phyloP scores from a whole-genome alignment of 2,113 vertebrate genomes.

The Atrichornis clamosus region DNA sequence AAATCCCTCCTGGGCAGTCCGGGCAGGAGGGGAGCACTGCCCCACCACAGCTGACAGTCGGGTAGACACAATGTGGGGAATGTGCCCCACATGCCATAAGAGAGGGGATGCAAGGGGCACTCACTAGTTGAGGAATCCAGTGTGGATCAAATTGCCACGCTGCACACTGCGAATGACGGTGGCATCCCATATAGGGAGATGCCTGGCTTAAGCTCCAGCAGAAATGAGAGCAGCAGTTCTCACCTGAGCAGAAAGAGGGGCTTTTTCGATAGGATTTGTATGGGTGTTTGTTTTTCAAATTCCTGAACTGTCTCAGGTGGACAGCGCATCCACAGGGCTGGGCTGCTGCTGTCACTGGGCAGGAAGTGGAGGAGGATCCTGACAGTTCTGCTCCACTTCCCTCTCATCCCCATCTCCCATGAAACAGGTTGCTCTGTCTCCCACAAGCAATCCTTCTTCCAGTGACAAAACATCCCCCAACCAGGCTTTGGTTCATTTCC shows the following conservation, averaged over 20 bases:
- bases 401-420: fast-evolving
- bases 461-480: background rate
- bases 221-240: background rate
- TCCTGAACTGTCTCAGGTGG: fast-evolving
- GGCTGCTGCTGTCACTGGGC: fast-evolving
- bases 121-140: background rate
- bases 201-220: background rate
- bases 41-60: background rate
- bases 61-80: background rate
- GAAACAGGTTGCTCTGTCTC: background rate
- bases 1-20: background rate
- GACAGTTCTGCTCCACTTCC: background rate
- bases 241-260: background rate
- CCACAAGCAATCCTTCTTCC: background rate
- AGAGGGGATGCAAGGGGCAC: background rate
- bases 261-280: background rate
- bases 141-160: background rate
- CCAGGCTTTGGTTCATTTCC: background rate
- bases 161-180: fast-evolving
- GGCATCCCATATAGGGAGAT: fast-evolving
- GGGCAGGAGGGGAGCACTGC: background rate
- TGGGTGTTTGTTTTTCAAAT: background rate
- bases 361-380: background rate
- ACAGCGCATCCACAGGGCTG: background rate
- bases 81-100: fast-evolving